Conservation (phyloP, 2,888 invertebrate species). For the Rhagophthalmus giganteus region DNA sequence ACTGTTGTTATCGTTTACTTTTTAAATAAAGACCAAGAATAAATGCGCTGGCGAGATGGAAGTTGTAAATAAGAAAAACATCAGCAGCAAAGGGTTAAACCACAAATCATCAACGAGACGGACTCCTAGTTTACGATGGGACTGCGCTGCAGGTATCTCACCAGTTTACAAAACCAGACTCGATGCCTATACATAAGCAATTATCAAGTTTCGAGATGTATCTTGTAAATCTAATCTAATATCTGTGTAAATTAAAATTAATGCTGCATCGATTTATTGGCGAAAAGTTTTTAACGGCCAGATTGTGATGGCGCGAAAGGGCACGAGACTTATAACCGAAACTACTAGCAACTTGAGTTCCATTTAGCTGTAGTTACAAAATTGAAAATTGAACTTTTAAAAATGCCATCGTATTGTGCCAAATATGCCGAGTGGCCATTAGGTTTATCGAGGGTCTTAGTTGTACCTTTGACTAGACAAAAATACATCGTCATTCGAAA, state of each 20-base stretch:
- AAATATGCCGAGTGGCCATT: no score
- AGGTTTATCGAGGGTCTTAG: no score
- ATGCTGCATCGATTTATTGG: neutral
- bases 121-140: slow-evolving; percentile 40
- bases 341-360: no score
- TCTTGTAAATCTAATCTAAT: neutral
- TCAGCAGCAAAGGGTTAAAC: slow-evolving; percentile 43
- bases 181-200: slow-evolving; percentile 3
- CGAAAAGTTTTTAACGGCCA: no score
- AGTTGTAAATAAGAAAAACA: slow-evolving; percentile 43
- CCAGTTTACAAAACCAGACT: slow-evolving; percentile 31
- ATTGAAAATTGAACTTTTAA: no score
- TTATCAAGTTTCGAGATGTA: neutral
- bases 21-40: slow-evolving; percentile 21
- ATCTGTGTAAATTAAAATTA: neutral
- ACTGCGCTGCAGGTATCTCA: slow-evolving; percentile 36
- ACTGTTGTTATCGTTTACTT: slow-evolving; percentile 16
- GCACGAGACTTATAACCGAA: no score
- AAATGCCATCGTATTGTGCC: no score
- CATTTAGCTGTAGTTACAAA: no score
- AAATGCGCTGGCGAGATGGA: slow-evolving; percentile 35
- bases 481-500: no score
- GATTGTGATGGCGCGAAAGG: neutral
- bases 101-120: slow-evolving; percentile 41
- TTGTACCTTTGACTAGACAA: no score